phyloP scores from a whole-genome alignment of 2,113 vertebrate genomes.

The Beaufortia kweichowensis region DNA sequence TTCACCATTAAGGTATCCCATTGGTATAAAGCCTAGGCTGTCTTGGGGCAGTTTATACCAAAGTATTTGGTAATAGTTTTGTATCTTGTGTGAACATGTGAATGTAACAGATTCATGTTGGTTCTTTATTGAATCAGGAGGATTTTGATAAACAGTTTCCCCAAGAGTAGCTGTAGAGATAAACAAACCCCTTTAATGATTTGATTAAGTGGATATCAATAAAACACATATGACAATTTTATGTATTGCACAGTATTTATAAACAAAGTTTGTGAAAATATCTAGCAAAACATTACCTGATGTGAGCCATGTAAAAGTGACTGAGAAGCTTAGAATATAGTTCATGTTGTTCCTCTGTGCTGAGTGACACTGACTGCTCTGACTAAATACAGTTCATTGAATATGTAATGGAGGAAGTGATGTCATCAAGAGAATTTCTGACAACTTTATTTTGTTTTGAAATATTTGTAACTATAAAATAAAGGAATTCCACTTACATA shows the following conservation, averaged over 20 bases:
- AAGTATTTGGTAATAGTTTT: background rate
- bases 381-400: background rate
- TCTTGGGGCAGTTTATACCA: constrained; percentile 30
- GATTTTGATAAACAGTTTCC: constrained; percentile 14
- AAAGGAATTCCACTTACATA: no score
- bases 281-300: background rate
- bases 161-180: background rate
- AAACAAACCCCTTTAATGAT: background rate
- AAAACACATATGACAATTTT: background rate
- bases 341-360: background rate
- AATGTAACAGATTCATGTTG: background rate
- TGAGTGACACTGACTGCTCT: background rate
- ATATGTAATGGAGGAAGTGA: background rate
- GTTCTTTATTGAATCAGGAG: background rate
- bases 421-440: background rate
- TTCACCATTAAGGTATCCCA: background rate
- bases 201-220: background rate
- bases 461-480: background rate
- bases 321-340: background rate
- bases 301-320: constrained; percentile 9
- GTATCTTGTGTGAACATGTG: background rate
- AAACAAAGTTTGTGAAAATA: background rate
- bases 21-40: background rate
- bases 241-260: background rate
- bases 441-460: background rate